These are phyloP conservation scores for Drosophila simulans DNA, from an alignment of 1,140 invertebrate species.

Conservation along the genomic window DNA sequence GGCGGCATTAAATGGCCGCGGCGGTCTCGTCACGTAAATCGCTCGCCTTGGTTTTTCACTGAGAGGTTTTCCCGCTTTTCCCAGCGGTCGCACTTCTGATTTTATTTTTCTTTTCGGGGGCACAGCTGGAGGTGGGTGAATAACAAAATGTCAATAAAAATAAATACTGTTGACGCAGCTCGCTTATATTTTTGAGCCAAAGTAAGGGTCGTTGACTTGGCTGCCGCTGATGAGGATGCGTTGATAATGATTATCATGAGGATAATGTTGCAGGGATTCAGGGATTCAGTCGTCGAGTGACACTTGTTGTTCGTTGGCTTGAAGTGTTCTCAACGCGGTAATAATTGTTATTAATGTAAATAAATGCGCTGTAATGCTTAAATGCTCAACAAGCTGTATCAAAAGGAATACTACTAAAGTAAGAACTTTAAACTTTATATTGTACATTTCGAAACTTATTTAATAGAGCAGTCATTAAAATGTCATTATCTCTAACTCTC, in stretches of 20 bases:
- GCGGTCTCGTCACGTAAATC: conserved; percentile 49
- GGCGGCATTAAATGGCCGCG: conserved; percentile 45
- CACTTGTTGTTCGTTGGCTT: conserved; percentile 24
- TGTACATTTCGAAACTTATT: not conserved
- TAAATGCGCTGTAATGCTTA: conserved; percentile 11
- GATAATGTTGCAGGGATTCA: conserved; percentile 21
- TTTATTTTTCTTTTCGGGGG: conserved; percentile 13
- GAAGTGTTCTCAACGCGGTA: conserved; percentile 15
- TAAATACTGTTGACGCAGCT: conserved; percentile 44
- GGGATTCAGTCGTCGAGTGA: conserved; percentile 12
- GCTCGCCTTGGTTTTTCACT: conserved; percentile 29
- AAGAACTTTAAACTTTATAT: too few relatives aligned
- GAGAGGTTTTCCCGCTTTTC: conserved; percentile 34
- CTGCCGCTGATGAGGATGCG: conserved; percentile 16
- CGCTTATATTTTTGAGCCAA: conserved; percentile 22
- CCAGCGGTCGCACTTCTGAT: conserved; percentile 24
- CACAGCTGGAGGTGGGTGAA: conserved; percentile 3
- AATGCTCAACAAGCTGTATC: not conserved
- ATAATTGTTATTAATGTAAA: conserved; percentile 33
- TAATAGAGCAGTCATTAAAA: conserved; percentile 9
- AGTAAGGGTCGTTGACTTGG: conserved; percentile 23
- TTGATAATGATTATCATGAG: conserved; percentile 20
- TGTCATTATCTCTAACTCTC: not conserved
- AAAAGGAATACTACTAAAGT: too few relatives aligned
- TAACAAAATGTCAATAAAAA: conserved; percentile 52